Conservation (phyloP, 2,797 vertebrate genomes). For the Urocyon cinereoargenteus region DNA sequence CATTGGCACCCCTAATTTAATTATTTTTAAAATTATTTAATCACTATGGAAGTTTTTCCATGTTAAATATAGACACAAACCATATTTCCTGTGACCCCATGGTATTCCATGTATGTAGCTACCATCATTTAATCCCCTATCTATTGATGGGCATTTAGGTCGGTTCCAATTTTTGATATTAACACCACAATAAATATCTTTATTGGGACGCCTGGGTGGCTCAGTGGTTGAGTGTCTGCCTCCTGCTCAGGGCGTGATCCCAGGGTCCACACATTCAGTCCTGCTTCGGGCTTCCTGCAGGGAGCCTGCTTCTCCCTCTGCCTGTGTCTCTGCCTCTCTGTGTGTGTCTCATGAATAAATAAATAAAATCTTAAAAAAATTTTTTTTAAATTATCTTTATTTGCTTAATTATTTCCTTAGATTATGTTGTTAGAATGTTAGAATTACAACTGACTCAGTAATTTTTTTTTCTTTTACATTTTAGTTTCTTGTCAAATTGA, state of each 20-base stretch:
- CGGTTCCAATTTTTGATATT: background rate
- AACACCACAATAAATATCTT: background rate
- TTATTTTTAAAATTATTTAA: conserved; percentile 15
- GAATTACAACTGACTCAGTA: background rate
- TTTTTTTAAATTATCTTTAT: background rate
- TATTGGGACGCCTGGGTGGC: background rate
- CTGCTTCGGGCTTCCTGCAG: no score
- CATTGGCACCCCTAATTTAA: background rate
- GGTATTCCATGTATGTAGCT: background rate
- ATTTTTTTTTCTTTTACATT: background rate
- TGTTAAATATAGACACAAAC: background rate
- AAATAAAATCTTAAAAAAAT: no score
- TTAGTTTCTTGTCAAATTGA: background rate
- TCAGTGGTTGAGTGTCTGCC: no score
- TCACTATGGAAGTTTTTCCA: background rate
- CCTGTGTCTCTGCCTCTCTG: no score
- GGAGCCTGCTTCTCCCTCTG: no score
- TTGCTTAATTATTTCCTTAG: conserved; percentile 16
- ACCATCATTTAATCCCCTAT: background rate
- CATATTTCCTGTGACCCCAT: background rate
- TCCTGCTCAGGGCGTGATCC: no score
- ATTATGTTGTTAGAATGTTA: background rate
- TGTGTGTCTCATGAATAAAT: no score
- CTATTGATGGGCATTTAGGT: background rate
- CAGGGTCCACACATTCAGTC: no score